Conservation (phyloP, 2,797 vertebrate species). For the Mormyrops attenuatus region DNA sequence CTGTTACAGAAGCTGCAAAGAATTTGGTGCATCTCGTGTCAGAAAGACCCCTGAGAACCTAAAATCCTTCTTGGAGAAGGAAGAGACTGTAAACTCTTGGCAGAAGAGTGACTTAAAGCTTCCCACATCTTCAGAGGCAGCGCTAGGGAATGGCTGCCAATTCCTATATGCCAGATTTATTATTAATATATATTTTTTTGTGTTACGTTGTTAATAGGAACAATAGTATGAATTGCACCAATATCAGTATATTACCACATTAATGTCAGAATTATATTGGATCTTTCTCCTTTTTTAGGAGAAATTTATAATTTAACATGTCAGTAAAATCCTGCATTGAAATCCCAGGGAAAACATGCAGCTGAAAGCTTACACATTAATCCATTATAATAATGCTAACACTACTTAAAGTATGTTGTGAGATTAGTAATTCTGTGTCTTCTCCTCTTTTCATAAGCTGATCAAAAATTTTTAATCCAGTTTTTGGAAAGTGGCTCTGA, state of each 20-base stretch:
- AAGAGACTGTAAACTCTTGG: not conserved
- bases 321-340: not conserved
- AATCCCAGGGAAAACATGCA: not conserved
- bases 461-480: not conserved
- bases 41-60: constrained; percentile 4
- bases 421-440: constrained; percentile 2
- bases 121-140: not conserved
- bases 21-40: constrained; percentile 6
- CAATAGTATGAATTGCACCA: not conserved
- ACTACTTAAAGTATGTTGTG: not conserved
- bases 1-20: not conserved
- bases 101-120: not conserved
- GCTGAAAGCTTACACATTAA: not conserved
- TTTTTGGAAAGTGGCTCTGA: not conserved
- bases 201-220: not conserved
- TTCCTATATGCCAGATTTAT: not conserved
- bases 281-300: not conserved
- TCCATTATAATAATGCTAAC: not conserved
- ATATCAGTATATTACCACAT: not conserved
- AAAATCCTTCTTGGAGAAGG: not conserved
- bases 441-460: not conserved
- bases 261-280: not conserved
- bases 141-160: not conserved
- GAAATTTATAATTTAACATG: not conserved
- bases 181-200: not conserved